Evolutionary conservation across 2,888 invertebrate species (phyloP), one percentile per base, ranked within the genome.

Genomic region (Herminia tarsipennalis): DNA sequence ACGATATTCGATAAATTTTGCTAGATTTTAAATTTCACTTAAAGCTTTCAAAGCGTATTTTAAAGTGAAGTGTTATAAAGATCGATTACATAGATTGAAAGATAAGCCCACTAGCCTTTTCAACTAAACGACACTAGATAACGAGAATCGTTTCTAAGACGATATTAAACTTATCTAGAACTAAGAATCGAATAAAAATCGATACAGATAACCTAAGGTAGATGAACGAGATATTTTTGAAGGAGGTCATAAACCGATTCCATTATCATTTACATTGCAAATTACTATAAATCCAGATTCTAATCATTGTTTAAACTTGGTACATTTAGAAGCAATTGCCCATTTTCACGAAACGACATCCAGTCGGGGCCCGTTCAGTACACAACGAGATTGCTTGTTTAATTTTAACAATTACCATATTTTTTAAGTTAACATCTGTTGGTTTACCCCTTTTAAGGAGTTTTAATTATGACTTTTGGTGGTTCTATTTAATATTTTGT

Each of bases 261-360:
- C 71, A 78, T 81, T 81, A 82, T 67, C 80, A 76, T 81, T 80
- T 78, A 75, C 76, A 74, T 73, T 76, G 77, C 77, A 81, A 85
- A 84, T 86, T 80, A 84, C 76, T 80, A 77, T 84, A 84, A 86
- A 85, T 86, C 77, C 63, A 73, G 83, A 85, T 86, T 78, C 70
- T 79, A 82, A 86, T 85, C 84, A 78, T 75, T 82, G 79, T 81
- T 78, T 81, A 77, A 82, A 78, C 76, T 81, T 73, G 70, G 72
- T 77, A 76, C 79, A 76, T 85, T 86, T 75, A 70, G 65, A 78
- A 73, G 71, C 78, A 78, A 86, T 82, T 72, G 83, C 78, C 85
- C 81, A 81, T 83, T 86, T 77, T 59, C 78, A 76, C 73, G 75
- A 68, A 76, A 72, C 71, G 70, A 71, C 71, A 73, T 79, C 73